Conservation (phyloP, 2,797 vertebrate species). For the Euphonia xanthogaster region DNA sequence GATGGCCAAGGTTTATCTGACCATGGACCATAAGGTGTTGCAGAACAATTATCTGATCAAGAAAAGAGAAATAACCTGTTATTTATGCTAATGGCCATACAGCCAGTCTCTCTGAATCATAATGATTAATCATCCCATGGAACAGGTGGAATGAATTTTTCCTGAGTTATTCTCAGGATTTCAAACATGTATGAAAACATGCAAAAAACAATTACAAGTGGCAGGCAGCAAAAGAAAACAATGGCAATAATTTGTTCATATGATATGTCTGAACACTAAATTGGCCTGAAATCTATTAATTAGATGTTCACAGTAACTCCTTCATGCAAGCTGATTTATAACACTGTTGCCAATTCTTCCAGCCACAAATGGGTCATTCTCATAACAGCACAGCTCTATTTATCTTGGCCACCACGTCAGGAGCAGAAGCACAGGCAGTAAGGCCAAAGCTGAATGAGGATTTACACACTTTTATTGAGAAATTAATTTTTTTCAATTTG, state of each 20-base stretch:
- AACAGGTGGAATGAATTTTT: not conserved
- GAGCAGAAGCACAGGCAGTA: not conserved
- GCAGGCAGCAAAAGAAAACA: not conserved
- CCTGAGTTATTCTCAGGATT: not conserved
- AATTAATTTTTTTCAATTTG: not conserved
- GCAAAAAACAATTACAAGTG: not conserved
- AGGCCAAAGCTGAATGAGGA: not conserved
- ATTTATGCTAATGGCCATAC: not conserved
- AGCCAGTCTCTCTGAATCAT: not conserved
- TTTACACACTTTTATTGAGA: not conserved
- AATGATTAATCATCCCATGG: not conserved
- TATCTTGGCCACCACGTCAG: not conserved
- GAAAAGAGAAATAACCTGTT: not conserved
- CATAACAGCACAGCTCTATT: not conserved
- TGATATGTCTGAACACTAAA: not conserved
- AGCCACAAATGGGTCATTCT: not conserved
- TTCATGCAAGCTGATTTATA: not conserved
- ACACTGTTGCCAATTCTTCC: not conserved
- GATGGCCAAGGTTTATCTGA: not conserved
- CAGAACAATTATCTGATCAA: not conserved
- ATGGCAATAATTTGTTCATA: not conserved
- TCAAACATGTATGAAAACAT: not conserved
- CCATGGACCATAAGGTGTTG: not conserved
- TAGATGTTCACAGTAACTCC: conserved; percentile 14
- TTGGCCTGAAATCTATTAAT: conserved; percentile 7